Percentiles rank a stretch among this genome's conserved stretches.
Evolutionary conservation across 1,140 invertebrate species (phyloP).

Genomic region (Cherax destructor): DNA sequence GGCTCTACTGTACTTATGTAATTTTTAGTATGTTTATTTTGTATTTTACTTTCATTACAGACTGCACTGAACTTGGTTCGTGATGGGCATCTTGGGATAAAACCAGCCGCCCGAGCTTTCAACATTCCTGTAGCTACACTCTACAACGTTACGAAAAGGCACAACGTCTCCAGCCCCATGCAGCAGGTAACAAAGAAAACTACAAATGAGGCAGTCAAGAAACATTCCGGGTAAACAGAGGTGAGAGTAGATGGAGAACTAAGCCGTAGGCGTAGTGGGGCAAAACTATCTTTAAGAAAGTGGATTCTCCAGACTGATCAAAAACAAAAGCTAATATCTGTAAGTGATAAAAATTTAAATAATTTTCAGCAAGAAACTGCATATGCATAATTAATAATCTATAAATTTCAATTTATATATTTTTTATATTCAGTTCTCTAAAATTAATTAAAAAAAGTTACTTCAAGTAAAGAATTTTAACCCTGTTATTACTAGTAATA

Average conservation of each 20-base stretch:
- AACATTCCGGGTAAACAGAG: constrained; percentile 2
- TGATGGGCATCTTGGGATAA: constrained; percentile 54
- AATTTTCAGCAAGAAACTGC: background rate
- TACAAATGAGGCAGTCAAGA: constrained; percentile 1
- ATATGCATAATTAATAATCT: background rate
- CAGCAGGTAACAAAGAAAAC: constrained; percentile 40
- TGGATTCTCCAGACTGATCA: background rate
- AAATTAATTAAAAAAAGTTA: no score
- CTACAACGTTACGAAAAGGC: constrained; percentile 49
- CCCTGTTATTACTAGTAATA: no score
- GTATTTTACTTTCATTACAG: constrained; percentile 3
- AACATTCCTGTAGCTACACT: constrained; percentile 59
- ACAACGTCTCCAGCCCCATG: constrained; percentile 44
- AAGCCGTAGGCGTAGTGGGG: background rate
- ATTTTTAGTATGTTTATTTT: background rate
- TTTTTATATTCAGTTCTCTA: background rate
- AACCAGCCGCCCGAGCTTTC: constrained; percentile 57
- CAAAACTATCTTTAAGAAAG: background rate
- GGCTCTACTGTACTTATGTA: no score
- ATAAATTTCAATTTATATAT: background rate
- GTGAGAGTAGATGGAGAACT: background rate
- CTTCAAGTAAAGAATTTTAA: no score
- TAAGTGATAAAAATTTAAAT: background rate
- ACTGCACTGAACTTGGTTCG: constrained; percentile 52
- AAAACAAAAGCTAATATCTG: background rate